Conservation (phyloP, 2,113 vertebrate species). For the Podarcis cretensis region DNA sequence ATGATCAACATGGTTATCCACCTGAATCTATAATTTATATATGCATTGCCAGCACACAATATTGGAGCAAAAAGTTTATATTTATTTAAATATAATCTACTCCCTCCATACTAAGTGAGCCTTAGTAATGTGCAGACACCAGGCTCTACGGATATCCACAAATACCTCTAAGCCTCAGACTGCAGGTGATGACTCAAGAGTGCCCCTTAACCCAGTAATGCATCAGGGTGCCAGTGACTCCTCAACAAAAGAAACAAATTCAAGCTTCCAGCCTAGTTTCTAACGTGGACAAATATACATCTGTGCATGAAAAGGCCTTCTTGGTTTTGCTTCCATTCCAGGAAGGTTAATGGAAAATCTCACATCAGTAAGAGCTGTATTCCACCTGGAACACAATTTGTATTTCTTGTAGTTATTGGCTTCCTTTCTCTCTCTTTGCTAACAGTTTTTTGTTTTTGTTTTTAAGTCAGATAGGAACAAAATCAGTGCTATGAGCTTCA, state of each 20-base stretch:
- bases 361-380: not conserved
- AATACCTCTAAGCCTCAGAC: too few species aligned
- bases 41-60: too few species aligned
- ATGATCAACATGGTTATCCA: too few species aligned
- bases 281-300: not conserved
- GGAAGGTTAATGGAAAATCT: not conserved
- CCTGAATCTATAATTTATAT: too few species aligned
- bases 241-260: not conserved
- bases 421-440: not conserved
- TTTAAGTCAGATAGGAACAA: not conserved
- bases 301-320: not conserved
- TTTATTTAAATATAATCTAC: too few species aligned
- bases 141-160: too few species aligned
- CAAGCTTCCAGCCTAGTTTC: not conserved
- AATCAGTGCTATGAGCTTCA: conserved; percentile 11
- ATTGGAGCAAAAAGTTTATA: too few species aligned
- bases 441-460: not conserved
- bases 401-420: conserved; percentile 16
- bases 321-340: not conserved
- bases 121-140: too few species aligned
- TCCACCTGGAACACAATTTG: not conserved
- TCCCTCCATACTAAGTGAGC: too few species aligned
- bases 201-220: too few species aligned
- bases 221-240: too few species aligned
- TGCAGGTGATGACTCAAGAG: too few species aligned